Evolutionary conservation across 2,113 vertebrate genomes (phyloP), one percentile per base, ranked within the genome.

Genomic region (Pelecanus crispus): DNA sequence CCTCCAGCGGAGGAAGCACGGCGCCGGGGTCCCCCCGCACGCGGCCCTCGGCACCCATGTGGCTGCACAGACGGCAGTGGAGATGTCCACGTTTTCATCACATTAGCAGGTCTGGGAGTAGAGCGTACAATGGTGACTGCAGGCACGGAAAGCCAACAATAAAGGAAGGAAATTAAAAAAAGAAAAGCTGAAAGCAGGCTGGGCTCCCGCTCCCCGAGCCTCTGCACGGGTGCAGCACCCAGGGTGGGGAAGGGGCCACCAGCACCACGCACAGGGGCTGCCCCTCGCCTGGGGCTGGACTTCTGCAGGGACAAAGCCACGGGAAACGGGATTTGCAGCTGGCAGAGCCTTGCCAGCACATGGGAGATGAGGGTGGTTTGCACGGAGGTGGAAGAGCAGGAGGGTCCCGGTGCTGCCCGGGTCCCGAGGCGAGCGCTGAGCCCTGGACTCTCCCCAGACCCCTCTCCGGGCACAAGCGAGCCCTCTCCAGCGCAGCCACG

Each of bases 391-490:
- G 38, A 58, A 47, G 47, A 85, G 58, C 44, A 50, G 68, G 61
- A 38, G 52, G 24, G 66, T 50, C 24, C 55, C 1, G 2, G 67
- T 4, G 2, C 18, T 40, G 21, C 28, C 29, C 0, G 0, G 32
- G 25, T 20, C 3, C 15, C 3, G 1, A 17, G 50, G 50, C 0
- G 9, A 53, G 36, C 3, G 0, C 44, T 47, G 67, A 67, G 81
- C 78, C 44, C 2, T 0, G 25, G 20, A 21, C 2, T 4, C 32
- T 44, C 25, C 22, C 13, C 49, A 29, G 6, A 3, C 20, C 50
- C 12, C 22, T 26, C 44, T 31, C 8, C 1, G 8, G 29, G 70
- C 2, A 8, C 50, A 81, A 49, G 16, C 0, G 1, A 71, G 13
- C 29, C 61, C 81, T 40, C 65, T 17, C 10, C 74, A 45, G 67